phyloP scores from a whole-genome alignment of 1,140 invertebrate species.

The Nasonia giraulti region DNA sequence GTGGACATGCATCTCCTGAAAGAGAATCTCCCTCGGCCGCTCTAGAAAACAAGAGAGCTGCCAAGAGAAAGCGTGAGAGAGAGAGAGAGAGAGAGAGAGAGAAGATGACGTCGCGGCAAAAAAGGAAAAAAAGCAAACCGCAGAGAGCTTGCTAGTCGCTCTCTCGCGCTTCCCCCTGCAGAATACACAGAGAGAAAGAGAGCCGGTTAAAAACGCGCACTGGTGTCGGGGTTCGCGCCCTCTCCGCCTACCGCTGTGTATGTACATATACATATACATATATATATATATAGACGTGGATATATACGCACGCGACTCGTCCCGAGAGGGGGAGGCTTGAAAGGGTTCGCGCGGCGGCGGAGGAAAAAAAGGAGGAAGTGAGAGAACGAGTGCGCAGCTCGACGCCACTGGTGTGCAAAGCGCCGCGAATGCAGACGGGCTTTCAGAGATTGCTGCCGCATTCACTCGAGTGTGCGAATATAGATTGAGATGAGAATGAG shows the following conservation, averaged over 20 bases:
- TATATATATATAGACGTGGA: background rate
- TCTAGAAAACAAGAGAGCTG: background rate
- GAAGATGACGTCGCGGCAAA: background rate
- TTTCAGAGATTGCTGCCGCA: constrained; percentile 22
- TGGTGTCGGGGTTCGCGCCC: constrained; percentile 13
- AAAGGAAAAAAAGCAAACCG: background rate
- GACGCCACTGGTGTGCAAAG: constrained; percentile 45
- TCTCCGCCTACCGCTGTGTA: background rate
- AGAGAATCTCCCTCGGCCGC: background rate
- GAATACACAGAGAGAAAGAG: constrained; percentile 6
- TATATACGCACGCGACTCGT: background rate
- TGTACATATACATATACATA: too few relatives aligned
- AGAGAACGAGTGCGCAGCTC: background rate
- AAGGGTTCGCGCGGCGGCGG: constrained; percentile 18
- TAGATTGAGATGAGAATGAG: constrained; percentile 73
- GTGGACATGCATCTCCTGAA: background rate
- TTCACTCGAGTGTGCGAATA: constrained; percentile 67
- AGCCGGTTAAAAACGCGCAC: constrained; percentile 2
- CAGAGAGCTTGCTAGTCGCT: background rate
- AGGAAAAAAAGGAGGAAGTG: background rate
- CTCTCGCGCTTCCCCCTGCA: background rate
- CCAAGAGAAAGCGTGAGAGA: background rate
- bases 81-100: background rate
- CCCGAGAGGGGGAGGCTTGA: constrained; percentile 13
- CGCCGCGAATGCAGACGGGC: constrained; percentile 1